Base-by-base conservation (phyloP, 2,888 invertebrate genomes). In the Aleiodes testaceus region DNA sequence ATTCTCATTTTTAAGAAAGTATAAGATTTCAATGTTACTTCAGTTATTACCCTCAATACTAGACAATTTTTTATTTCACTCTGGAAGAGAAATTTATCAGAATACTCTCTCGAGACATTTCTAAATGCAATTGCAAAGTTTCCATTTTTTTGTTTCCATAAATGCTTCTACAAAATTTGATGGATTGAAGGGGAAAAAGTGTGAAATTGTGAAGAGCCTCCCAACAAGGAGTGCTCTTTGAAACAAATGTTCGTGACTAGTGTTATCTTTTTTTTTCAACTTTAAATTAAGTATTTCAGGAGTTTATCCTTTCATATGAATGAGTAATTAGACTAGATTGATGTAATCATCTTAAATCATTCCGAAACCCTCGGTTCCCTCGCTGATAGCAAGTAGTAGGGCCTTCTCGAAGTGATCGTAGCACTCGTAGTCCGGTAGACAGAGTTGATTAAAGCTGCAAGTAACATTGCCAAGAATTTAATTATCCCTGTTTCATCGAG, bases 291-390 rank as follows among this genome's bases (percentile, higher is more conserved):
- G 73, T 77, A 75, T 72, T 66, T 55, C 3, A 26, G 26, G 12
- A 49, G 49, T 1, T 49, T 49, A 49, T 49, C 16, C 49, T 49
- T 49, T 7, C 14, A 16, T 30, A 26, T 16, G 30, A 65, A 49
- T 47, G 12, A 61, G 66, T 65, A 47, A 66, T 73, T 74, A 72
- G 74, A 79, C 79, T 79, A 79, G 76, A 73, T 73, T 55, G 11
- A 69, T 69, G 11, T 44, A 61, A 22, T 68, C 52, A 59, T 59
- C 72, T 88, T 88, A 92, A 78, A 92, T 91, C 91, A 93, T 91
- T 74, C 95, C 95, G 88, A 98, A 98, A 11, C 97, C 98, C 90
- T 97, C 97, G 44, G 94, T 95, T 52, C 97, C 97, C 89, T 98
- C 98, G 88, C 95, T 97, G 87, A 97, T 96, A 78, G 98, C 97